Conservation (phyloP, 2,797 vertebrate genomes). For the Cyclopterus lumpus region DNA sequence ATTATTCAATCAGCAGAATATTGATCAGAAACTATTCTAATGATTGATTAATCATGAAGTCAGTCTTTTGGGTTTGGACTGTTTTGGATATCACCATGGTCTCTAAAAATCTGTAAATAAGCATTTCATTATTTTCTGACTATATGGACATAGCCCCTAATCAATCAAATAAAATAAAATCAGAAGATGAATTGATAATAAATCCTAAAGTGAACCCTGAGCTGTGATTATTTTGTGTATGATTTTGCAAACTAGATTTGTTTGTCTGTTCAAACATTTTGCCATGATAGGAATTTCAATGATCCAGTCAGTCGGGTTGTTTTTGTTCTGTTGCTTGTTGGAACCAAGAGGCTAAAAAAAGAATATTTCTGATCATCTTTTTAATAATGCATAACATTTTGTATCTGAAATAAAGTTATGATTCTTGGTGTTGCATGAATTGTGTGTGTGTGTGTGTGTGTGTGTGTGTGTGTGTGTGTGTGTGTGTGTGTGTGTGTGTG, state of each 20-base stretch:
- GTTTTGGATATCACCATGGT: neutral
- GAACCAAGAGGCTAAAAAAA: too few relatives aligned
- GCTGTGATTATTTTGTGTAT: neutral
- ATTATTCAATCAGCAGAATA: neutral
- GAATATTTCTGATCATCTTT: too few relatives aligned
- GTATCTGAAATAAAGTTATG: too few relatives aligned
- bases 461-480: neutral
- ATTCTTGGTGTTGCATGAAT: neutral
- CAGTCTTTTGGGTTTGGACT: neutral
- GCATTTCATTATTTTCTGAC: neutral
- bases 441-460: conserved; percentile 2
- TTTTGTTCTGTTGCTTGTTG: neutral
- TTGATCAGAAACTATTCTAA: neutral
- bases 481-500: conserved; percentile 1
- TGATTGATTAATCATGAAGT: neutral
- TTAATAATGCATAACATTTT: too few relatives aligned
- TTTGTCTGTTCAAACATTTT: neutral
- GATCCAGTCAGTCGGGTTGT: neutral
- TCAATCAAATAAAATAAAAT: too few relatives aligned
- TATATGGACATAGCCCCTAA: too few relatives aligned
- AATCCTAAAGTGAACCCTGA: neutral
- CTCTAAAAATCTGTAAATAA: neutral
- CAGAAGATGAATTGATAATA: neutral
- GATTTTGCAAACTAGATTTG: neutral
- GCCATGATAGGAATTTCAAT: neutral